Percentiles rank a stretch among this genome's conserved stretches.
These are phyloP conservation scores for Craseonycteris thonglongyai DNA, from an alignment of 2,113 vertebrate genomes.

Conservation along the genomic window DNA sequence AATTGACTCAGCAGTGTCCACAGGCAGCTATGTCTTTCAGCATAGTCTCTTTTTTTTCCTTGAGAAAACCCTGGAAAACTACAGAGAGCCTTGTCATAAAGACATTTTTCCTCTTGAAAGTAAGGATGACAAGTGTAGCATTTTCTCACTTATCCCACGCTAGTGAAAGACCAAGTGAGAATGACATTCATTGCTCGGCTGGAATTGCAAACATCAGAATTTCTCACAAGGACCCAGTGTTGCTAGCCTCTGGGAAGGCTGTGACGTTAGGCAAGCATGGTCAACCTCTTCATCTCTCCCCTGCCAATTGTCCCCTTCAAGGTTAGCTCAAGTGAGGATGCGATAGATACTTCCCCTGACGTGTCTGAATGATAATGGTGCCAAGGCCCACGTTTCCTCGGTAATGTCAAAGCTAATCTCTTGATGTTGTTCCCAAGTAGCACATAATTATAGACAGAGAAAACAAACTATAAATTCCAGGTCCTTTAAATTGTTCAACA, in stretches of 20 bases:
- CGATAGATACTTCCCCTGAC: background rate
- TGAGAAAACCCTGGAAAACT: conserved; percentile 18
- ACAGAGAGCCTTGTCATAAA: background rate
- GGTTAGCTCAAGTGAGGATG: background rate
- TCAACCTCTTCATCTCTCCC: too few species aligned
- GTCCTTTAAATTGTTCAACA: background rate
- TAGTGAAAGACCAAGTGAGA: background rate
- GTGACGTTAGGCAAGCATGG: background rate
- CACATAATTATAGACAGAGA: background rate
- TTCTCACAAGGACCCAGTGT: background rate
- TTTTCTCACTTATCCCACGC: background rate
- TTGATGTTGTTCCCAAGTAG: background rate
- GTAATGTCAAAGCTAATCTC: background rate
- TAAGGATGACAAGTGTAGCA: background rate
- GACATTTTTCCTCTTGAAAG: background rate
- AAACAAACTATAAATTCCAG: background rate
- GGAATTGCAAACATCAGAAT: background rate
- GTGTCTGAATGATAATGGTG: background rate
- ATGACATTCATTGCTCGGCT: background rate
- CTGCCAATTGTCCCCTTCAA: too few species aligned
- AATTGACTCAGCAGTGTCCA: background rate
- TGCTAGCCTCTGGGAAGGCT: background rate
- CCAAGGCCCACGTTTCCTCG: background rate
- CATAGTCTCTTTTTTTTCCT: background rate
- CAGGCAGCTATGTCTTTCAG: conserved; percentile 7